Base-by-base conservation (phyloP, 2,888 invertebrate species). In the Rotaria socialis region DNA sequence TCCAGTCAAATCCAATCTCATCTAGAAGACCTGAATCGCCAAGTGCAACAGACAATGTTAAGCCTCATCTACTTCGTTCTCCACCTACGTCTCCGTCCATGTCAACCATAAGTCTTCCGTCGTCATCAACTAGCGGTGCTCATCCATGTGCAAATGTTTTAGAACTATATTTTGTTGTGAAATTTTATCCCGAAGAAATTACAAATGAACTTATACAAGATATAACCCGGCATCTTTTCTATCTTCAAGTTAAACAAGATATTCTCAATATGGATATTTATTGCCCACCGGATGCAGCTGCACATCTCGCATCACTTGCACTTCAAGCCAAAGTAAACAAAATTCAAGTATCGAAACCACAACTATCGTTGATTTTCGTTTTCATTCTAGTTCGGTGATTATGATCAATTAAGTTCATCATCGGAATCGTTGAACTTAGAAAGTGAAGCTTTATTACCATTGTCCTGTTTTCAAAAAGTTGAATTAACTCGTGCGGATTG, bases 231-330 rank as follows among this genome's bases (percentile, higher is more conserved):
- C 98, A 99, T 92, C 93, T 98, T 87, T 96, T 99, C 91, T 99
- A 97, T 91, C 93, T 99, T 43, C 86, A 87, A 86, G 90, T 91
- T 43, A 97, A 96, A 91, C 96, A 96, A 91, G 96, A 96, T n/a
- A 96, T 97, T 89, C 93, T 97, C n/a, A 95, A 95, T 86, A 96
- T 97, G 96, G 97, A 98, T 89, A 96, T 98, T 89, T 98, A 98
- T 92, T 98, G 98, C 91, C 97, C 97, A 0, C 97, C 99, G 0
- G 98, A 99, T 92, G 97, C 97, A 0, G 96, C 97, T 0, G 98
- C 99, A 3, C 92, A 99, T 87, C 92, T 99, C 43, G 98, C 98
- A 14, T 97, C 96, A 27, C 99, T 97, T 91, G 97, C 98, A 41
- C 96, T 97, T 0, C 98, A 99, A 92, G 97, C 96, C 27, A 96